Evolutionary conservation across 2,888 invertebrate genomes (phyloP), one percentile per base, ranked within the genome.

Genomic region (Cloeon dipterum): DNA sequence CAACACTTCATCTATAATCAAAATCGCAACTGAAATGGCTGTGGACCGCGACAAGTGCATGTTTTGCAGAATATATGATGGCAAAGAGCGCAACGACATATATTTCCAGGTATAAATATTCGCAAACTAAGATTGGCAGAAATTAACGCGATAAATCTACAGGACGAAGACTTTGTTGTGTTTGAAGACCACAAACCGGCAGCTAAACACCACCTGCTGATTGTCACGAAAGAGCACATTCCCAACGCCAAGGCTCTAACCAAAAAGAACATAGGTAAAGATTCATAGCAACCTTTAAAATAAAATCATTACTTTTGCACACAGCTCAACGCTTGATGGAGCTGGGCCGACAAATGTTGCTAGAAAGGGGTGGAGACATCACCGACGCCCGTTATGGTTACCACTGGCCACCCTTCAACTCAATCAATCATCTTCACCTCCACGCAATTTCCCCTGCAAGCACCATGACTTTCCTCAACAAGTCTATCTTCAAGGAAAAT

Each of bases 331-430:
- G 67, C 47, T 65, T 88, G 62, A 59, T 78, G 3, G 47, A 56
- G 0, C 59, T 59, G n/a, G 66, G 67, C 5, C 59, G 61, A 42
- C 50, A 57, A 34, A 54, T 68, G 17, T 46, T 74, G 2, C 41
- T 47, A 1, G 59, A 65, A n/a, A 58, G 65, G 42, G 62, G 62
- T n/a, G 54, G 46, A 17, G 49, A 51, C 38, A 14, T 45, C n/a
- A 39, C 44, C 17, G 46, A 52, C 40, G 43, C 45, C 34, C 49
- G 51, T 53, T 53, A 47, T 41, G 91, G 91, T 0, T 91, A 86
- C 51, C 89, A 91, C 52, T 76, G 83, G 74, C 89, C 91, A 1
- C 91, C 91, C 0, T 88, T 88, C 55, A 70, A 75, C 40, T 74
- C 77, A 2, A 68, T 91, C 0, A 55, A 59, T 34, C 91, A 91